Percentiles rank a stretch among this genome's conserved stretches.
These are phyloP conservation scores for Ostrea edulis DNA, from an alignment of 1,140 invertebrate genomes.

Conservation along the genomic window DNA sequence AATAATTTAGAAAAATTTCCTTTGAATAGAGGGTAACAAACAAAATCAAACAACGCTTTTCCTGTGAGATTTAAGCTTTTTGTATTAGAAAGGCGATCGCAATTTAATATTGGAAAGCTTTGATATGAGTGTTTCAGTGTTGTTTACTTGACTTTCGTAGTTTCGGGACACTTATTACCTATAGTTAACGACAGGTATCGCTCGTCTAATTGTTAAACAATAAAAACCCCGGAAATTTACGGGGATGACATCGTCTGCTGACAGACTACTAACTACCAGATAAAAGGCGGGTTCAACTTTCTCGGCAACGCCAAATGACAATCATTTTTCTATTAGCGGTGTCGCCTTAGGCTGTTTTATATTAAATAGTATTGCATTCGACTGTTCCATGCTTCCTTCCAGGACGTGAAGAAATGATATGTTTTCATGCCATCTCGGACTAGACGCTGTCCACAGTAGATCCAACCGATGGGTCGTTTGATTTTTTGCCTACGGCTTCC, in stretches of 20 bases:
- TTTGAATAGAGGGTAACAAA: not conserved
- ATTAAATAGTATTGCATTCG: slow-evolving; percentile 26
- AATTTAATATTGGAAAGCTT: slow-evolving; percentile 16
- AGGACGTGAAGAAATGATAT: slow-evolving; percentile 26
- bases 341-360: not conserved
- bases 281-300: slow-evolving; percentile 30
- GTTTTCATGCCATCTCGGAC: slow-evolving; percentile 27
- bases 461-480: not conserved
- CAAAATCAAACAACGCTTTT: slow-evolving; percentile 11
- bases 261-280: slow-evolving; percentile 31
- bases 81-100: not conserved
- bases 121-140: not conserved
- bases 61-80: not conserved
- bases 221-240: slow-evolving; percentile 38
- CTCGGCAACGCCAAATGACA: slow-evolving; percentile 35
- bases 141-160: slow-evolving; percentile 37
- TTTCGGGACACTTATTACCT: slow-evolving; percentile 18
- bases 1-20: not conserved
- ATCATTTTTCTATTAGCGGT: slow-evolving; percentile 39
- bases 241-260: slow-evolving; percentile 17
- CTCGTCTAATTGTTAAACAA: slow-evolving; percentile 37
- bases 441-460: not conserved
- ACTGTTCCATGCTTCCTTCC: not conserved
- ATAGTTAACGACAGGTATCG: slow-evolving; percentile 24
- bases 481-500: not conserved